A percentile compares a stretch with the other conserved stretches of the same genome.
Conservation (phyloP, 2,113 vertebrate genomes). For the Aldabrachelys gigantea region DNA sequence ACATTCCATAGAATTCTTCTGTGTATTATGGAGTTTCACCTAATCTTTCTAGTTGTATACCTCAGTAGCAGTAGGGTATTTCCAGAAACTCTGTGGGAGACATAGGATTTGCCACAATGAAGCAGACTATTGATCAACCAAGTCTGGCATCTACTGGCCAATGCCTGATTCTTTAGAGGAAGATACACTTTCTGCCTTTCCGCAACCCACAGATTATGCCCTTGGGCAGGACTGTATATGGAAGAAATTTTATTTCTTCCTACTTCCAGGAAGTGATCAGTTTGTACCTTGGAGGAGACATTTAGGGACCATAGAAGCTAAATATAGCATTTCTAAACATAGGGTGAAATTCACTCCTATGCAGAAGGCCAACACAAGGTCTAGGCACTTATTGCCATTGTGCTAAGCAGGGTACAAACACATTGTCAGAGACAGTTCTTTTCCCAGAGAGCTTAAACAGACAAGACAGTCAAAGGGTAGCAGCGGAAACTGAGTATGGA, state of each 20-base stretch:
- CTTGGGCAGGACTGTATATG: not conserved
- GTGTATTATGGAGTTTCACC: not conserved
- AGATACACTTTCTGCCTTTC: not conserved
- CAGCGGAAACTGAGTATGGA: not conserved
- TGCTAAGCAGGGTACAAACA: not conserved
- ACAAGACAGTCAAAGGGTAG: not conserved
- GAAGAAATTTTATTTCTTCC: not conserved
- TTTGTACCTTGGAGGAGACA: not conserved
- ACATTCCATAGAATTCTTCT: not conserved
- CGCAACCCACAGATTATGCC: not conserved
- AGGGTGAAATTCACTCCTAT: not conserved
- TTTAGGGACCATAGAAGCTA: not conserved
- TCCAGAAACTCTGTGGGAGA: not conserved
- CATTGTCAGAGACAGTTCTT: not conserved
- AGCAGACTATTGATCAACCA: not conserved
- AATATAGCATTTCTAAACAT: not conserved
- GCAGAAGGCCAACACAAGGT: not conserved
- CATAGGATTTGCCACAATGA: not conserved
- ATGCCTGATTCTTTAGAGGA: not conserved
- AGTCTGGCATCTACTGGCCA: not conserved
- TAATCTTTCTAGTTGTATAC: not conserved
- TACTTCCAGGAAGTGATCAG: not conserved
- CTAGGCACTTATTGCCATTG: not conserved
- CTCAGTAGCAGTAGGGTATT: not conserved
- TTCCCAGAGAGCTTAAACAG: not conserved